phyloP scores from a whole-genome alignment of 1,140 invertebrate genomes.

The Drosophila trapezifrons region DNA sequence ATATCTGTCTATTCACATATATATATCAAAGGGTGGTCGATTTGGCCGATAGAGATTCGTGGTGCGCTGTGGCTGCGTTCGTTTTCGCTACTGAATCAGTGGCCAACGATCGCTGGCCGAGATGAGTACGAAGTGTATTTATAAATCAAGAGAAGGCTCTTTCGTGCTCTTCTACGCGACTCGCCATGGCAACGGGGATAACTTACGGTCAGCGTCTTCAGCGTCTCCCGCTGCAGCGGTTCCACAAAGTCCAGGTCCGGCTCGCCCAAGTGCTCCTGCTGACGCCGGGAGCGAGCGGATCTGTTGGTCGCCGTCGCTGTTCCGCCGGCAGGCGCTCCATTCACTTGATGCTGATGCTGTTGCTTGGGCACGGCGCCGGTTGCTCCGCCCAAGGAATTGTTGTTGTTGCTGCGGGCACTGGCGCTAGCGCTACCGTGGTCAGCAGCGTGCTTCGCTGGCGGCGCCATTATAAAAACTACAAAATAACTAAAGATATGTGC shows the following conservation, averaged over 20 bases:
- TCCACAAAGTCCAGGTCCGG: conserved; percentile 64
- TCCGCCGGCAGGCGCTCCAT: conserved; percentile 20
- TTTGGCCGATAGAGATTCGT: conserved; percentile 15
- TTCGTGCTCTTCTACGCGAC: conserved; percentile 11
- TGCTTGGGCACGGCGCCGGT: conserved; percentile 58
- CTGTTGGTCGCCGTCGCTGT: conserved; percentile 21
- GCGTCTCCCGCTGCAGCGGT: conserved; percentile 55
- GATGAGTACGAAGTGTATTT: conserved; percentile 72
- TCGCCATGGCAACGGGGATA: conserved; percentile 52
- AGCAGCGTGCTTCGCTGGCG: conserved; percentile 52
- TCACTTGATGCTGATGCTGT: conserved; percentile 33
- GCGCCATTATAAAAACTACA: conserved; percentile 51
- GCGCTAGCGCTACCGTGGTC: conserved; percentile 41
- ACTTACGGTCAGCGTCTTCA: conserved; percentile 74
- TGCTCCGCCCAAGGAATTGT: conserved; percentile 33
- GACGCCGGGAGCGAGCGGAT: conserved; percentile 40
- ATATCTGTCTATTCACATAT: conserved; percentile 21
- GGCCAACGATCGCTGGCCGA: conserved; percentile 27
- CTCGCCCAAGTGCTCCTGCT: conserved; percentile 61
- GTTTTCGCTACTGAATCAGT: conserved; percentile 59
- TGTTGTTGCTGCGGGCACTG: conserved; percentile 33
- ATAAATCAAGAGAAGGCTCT: conserved; percentile 54
- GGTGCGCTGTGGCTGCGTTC: conserved; percentile 48
- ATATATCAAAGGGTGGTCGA: conserved; percentile 10
- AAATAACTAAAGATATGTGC: conserved; percentile 19